These are phyloP conservation scores for Lytechinus pictus DNA, from an alignment of 35 echinoderm and acorn worm genomes.

Conservation along the genomic window DNA sequence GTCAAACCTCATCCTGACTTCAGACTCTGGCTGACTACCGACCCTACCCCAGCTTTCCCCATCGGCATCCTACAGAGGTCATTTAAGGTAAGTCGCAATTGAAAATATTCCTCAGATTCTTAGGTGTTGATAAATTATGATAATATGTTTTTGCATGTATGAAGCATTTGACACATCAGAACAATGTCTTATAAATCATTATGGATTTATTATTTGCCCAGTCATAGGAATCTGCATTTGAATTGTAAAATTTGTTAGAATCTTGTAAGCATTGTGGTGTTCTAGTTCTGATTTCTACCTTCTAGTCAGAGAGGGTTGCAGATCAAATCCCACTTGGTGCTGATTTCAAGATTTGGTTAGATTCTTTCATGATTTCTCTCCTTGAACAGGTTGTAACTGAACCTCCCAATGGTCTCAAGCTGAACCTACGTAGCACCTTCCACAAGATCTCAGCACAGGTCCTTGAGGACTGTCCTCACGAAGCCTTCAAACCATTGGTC, in stretches of 20 bases:
- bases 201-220: too few species aligned
- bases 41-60: conserved; percentile 95
- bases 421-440: conserved; percentile 94
- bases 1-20: conserved; percentile 97
- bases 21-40: conserved; percentile 97
- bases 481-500: conserved; percentile 93
- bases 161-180: too few species aligned
- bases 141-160: too few species aligned
- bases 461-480: conserved; percentile 91
- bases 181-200: too few species aligned
- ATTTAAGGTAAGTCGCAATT: conserved; percentile 70
- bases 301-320: too few species aligned
- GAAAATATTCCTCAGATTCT: too few species aligned
- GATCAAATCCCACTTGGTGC: too few species aligned
- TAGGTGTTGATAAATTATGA: too few species aligned
- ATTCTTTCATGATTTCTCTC: not conserved
- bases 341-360: not conserved
- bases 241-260: too few species aligned
- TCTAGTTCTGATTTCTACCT: too few species aligned
- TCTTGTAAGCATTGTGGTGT: too few species aligned
- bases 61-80: conserved; percentile 97
- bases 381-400: conserved; percentile 88
- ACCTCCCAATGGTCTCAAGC: conserved; percentile 97
- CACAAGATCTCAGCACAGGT: conserved; percentile 91
- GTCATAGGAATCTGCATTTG: too few species aligned